Percentiles rank a stretch among this genome's conserved stretches.
Conservation (phyloP, 2,797 vertebrate genomes). For the Micropoecilia bifurca region DNA sequence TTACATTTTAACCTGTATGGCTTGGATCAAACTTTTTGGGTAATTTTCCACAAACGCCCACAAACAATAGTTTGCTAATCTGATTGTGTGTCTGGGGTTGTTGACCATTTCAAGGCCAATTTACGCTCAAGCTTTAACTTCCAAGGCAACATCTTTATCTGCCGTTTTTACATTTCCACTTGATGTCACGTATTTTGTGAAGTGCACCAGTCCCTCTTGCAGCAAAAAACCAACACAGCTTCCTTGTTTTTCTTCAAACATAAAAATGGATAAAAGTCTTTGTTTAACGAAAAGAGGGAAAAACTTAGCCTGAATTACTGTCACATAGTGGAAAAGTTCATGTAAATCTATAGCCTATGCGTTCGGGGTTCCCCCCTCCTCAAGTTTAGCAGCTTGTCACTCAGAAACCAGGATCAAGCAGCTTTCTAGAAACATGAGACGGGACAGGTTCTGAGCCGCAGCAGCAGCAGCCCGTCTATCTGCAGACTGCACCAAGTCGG, state of each 20-base stretch:
- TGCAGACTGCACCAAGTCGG: slow-evolving; percentile 64
- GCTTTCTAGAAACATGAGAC: slow-evolving; percentile 13
- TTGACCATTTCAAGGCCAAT: background rate
- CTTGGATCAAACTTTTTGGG: background rate
- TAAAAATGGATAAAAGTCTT: background rate
- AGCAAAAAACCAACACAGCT: background rate
- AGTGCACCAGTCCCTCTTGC: background rate
- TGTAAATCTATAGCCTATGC: background rate
- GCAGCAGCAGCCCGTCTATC: slow-evolving; percentile 23
- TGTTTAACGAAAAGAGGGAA: background rate
- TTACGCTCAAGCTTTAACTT: background rate
- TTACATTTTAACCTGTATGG: background rate
- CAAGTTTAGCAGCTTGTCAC: background rate
- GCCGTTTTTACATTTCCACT: background rate
- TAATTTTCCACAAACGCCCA: background rate
- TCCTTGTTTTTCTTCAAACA: background rate
- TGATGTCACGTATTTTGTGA: background rate
- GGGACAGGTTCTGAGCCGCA: slow-evolving; percentile 42
- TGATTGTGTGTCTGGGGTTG: background rate
- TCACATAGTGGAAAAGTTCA: background rate
- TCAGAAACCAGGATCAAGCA: background rate
- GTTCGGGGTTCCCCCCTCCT: background rate
- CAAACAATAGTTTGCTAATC: background rate
- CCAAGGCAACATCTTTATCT: background rate
- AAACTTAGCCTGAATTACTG: background rate